Evolutionary conservation across 2,113 vertebrate species (phyloP), one percentile per base, ranked within the genome.

Genomic region (Osmerus mordax): DNA sequence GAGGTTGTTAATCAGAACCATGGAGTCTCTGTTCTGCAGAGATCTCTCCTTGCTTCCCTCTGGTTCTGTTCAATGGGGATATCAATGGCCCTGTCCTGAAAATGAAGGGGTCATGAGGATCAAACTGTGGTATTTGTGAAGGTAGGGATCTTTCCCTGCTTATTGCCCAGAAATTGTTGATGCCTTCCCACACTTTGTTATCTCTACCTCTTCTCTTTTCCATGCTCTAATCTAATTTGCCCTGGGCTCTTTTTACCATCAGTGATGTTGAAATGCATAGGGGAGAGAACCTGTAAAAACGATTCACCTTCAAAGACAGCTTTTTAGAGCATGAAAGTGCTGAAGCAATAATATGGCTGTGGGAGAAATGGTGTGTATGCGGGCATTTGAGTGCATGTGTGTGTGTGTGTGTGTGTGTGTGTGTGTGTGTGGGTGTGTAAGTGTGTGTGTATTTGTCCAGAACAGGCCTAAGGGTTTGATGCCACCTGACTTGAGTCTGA

Each of bases 281-380:
- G 13, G 59, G 28, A 51, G 41, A 52, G 23, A 68, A 68, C 2
- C 51, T 63, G 47, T 15, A 18, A 28, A 62, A 15, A 14, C 14
- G 41, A 16, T 29, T 25, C 15, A 68, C 51, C 52, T 68, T 68
- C 67, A 56, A 54, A 68, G 51, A 3, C 19, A 16, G 21, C 15
- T 67, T 55, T 68, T 68, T 68, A 18, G 25, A 68, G 67, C 51
- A n/a, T 56, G 54, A 56, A 69, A 69, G 19, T n/a, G 41, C 41
- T 47, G 41, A 47, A 47, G 41, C 41, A 47, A 47, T 47, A 47
- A 47, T 47, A 47, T 47, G 41, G 41, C 9, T 47, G 5, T 47
- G 41, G 41, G 41, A 11, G 41, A 8, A 47, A 16, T 8, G 16
- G 23, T 25, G 67, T 21, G 15, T 16, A 9, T 23, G 60, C 15